A percentile compares a stretch with the other conserved stretches of the same genome.
phyloP scores from a whole-genome alignment of 2,113 vertebrate species.

The Pollachius pollachius region DNA sequence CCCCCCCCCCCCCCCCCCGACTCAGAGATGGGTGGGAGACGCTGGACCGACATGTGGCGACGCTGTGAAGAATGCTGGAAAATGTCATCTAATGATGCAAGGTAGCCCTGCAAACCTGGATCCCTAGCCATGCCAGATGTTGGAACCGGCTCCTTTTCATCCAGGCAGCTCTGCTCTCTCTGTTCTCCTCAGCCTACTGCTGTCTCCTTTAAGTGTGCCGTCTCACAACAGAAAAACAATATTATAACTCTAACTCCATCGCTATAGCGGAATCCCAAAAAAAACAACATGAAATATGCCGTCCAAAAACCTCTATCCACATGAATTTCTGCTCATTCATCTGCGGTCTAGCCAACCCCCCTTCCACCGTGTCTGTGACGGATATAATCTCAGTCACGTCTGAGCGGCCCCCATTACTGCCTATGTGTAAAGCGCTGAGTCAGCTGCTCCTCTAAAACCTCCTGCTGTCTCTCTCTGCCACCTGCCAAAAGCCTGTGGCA shows the following conservation, averaged over 20 bases:
- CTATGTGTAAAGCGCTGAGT: neutral
- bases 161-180: slow-evolving; percentile 8
- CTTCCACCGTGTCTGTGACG: slow-evolving; percentile 12
- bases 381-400: slow-evolving; percentile 22
- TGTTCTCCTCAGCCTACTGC: too few relatives aligned
- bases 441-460: slow-evolving; percentile 38
- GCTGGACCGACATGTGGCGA: slow-evolving; percentile 8
- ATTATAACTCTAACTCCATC: too few relatives aligned
- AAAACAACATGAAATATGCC: neutral
- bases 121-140: slow-evolving; percentile 40
- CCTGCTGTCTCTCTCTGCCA: neutral
- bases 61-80: slow-evolving; percentile 53
- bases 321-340: slow-evolving; percentile 11
- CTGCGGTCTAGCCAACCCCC: slow-evolving; percentile 11
- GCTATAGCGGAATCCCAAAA: too few relatives aligned
- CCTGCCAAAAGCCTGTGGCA: too few relatives aligned
- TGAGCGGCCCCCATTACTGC: slow-evolving; percentile 17
- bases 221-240: too few relatives aligned
- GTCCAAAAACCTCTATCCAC: neutral
- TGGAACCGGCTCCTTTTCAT: slow-evolving; percentile 36
- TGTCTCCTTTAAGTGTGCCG: too few relatives aligned
- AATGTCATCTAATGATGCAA: slow-evolving; percentile 67
- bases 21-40: slow-evolving; percentile 16
- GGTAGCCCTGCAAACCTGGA: slow-evolving; percentile 38
- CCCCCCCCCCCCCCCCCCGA: slow-evolving; percentile 32